These are phyloP conservation scores for Protonibea diacanthus DNA, from an alignment of 2,797 vertebrate species.

Conservation along the genomic window DNA sequence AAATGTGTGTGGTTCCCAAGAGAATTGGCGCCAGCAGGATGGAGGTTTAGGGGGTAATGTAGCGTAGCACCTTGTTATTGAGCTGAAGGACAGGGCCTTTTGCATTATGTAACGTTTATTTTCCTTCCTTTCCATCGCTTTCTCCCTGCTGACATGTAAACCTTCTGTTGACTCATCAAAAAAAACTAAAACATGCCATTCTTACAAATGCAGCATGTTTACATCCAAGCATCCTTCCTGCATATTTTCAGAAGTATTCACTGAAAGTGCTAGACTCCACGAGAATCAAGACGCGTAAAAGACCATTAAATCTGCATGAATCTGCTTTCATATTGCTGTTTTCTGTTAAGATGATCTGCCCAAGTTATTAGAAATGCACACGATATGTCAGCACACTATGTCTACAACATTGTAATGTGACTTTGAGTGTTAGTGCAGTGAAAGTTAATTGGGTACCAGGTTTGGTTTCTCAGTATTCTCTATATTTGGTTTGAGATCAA, in stretches of 20 bases:
- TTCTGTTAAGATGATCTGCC: conserved; percentile 10
- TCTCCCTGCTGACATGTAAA: conserved; percentile 32
- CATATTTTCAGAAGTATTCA: conserved; percentile 20
- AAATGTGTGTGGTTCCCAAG: conserved; percentile 81
- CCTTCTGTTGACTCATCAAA: conserved; percentile 60
- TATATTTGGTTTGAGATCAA: conserved; percentile 49
- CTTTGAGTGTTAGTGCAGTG: conserved; percentile 3
- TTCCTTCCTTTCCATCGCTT: conserved; percentile 33
- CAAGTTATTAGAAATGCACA: conserved; percentile 14
- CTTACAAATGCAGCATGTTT: conserved; percentile 28
- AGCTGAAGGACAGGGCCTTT: conserved; percentile 83
- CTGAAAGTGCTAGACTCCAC: not conserved
- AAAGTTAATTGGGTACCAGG: conserved; percentile 48
- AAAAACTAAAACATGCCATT: conserved; percentile 26
- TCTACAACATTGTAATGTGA: conserved; percentile 34
- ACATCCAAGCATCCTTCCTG: not conserved
- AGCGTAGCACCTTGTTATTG: conserved; percentile 84
- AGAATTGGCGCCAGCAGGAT: conserved; percentile 74
- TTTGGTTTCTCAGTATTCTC: conserved; percentile 29
- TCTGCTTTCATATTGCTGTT: conserved; percentile 13
- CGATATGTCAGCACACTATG: conserved; percentile 20
- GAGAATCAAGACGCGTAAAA: not conserved
- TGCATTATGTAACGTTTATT: conserved; percentile 83
- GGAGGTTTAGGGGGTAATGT: conserved; percentile 85
- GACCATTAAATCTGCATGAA: conserved; percentile 22